Evolutionary conservation across 2,888 invertebrate genomes (phyloP), one percentile per base, ranked within the genome.

Genomic region (Eulithis testata): DNA sequence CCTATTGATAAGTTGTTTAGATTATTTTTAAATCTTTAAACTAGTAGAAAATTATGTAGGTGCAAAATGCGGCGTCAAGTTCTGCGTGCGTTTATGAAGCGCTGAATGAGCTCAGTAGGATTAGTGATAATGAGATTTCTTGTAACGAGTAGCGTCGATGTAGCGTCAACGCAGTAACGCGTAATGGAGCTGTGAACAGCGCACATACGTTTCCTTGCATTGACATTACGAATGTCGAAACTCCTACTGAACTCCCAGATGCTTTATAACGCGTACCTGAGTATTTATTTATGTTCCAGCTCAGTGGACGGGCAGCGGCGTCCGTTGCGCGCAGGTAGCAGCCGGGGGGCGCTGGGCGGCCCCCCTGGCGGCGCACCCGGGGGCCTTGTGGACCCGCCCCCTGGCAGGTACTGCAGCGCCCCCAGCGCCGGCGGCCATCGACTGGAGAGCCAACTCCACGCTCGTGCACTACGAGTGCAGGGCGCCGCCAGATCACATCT

Each of bases 311-410:
- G 73, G 78, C 67, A 71, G 77, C 66, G 73, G 80, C 68, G 77
- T 73, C 70, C 86, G 89, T 55, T 70, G 80, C 59, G 82, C 80
- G n/a, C 66, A 63, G 43, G 91, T 95, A 60, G 73, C 89, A 31
- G 93, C 95, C 53, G 95, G 95, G 60, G 94, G 93, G 54, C 90
- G 91, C 21, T 94, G 96, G 82, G 95, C 97, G 47, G 95, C 98
- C 61, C 98, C 98, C 21, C 89, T 98, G 68, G 94, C 94, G 14
- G 96, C 96, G 75, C 95, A 96, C 0, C 94, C 96, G 77, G 95
- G 96, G 4, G 95, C 95, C 71, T 94, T 98, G 83, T 96, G 95
- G 90, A 93, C 96, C 59, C 95, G 96, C 54, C 98, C 98, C 3
- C 82, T 95, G 74, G 63, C 94, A 90, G 76, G 85, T 85, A 63